Evolutionary conservation across 2,888 invertebrate genomes (phyloP).

Genomic region (Argyresthia albistria): DNA sequence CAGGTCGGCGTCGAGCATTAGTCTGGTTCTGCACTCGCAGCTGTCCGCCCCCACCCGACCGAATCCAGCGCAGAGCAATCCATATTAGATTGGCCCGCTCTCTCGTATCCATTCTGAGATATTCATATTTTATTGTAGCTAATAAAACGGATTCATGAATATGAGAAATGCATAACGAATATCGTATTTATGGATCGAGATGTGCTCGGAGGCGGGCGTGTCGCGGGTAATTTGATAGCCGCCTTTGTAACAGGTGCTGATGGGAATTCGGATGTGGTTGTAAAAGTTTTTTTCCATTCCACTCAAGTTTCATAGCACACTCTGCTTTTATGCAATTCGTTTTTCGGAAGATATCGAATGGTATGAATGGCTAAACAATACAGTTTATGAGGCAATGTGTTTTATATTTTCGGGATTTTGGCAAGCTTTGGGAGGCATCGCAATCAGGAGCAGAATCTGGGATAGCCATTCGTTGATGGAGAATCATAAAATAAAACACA

Average conservation of each 20-base stretch:
- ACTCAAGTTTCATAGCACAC: slow-evolving; percentile 48
- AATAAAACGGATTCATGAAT: slow-evolving; percentile 75
- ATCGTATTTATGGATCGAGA: slow-evolving; percentile 69
- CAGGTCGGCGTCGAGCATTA: slow-evolving; percentile 1
- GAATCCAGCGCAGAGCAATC: slow-evolving; percentile 67
- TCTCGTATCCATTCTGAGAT: slow-evolving; percentile 72
- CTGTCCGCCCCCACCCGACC: slow-evolving; percentile 36
- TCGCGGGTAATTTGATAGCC: slow-evolving; percentile 70
- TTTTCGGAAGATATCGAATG: slow-evolving; percentile 21
- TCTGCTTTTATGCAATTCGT: slow-evolving; percentile 31
- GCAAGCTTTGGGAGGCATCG: no score
- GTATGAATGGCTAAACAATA: slow-evolving; percentile 11
- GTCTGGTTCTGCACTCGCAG: slow-evolving; percentile 20
- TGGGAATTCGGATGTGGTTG: slow-evolving; percentile 63
- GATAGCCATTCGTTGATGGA: no score
- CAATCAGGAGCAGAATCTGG: no score
- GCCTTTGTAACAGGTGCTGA: slow-evolving; percentile 71
- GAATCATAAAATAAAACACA: no score
- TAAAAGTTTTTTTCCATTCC: slow-evolving; percentile 45
- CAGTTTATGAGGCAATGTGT: background rate
- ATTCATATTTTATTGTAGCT: slow-evolving; percentile 74
- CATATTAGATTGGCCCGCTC: slow-evolving; percentile 71
- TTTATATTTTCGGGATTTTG: background rate
- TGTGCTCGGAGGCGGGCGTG: slow-evolving; percentile 52
- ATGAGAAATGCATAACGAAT: slow-evolving; percentile 74